Percentiles rank a stretch among this genome's conserved stretches.
phyloP scores from a whole-genome alignment of 2,797 vertebrate species.

The Hydrocynus forskahlii region DNA sequence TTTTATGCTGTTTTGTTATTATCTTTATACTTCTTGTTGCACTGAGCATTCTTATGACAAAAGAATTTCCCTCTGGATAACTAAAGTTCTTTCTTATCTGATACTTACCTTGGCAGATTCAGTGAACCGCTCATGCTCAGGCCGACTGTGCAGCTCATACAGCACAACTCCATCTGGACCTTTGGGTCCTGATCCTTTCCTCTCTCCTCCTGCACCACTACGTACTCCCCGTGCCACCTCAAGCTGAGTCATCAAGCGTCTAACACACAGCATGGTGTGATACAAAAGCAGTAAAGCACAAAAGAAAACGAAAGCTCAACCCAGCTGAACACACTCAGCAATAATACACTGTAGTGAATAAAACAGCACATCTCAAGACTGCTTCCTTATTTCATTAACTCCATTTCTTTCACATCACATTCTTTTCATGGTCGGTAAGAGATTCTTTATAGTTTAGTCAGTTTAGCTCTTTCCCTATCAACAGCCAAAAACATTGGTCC shows the following conservation, averaged over 20 bases:
- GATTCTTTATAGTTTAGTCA: not conserved
- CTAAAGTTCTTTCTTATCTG: too few species aligned
- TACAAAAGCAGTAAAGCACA: slow-evolving; percentile 19
- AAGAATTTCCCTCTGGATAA: too few species aligned
- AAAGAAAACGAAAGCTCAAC: not conserved
- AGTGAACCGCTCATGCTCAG: slow-evolving; percentile 92
- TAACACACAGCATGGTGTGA: slow-evolving; percentile 54
- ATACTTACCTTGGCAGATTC: slow-evolving; percentile 87
- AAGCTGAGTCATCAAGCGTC: slow-evolving; percentile 91
- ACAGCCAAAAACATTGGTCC: not conserved
- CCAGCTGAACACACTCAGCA: not conserved
- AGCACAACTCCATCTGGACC: slow-evolving; percentile 81
- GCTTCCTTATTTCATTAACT: not conserved
- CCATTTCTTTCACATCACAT: not conserved
- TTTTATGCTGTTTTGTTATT: too few species aligned
- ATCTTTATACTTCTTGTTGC: too few species aligned
- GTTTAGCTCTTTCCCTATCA: not conserved
- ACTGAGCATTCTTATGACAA: too few species aligned
- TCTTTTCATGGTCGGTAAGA: not conserved
- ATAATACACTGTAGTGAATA: not conserved
- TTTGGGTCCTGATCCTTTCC: slow-evolving; percentile 65
- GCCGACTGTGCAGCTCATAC: slow-evolving; percentile 92
- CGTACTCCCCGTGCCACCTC: slow-evolving; percentile 84
- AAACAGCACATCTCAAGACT: not conserved
- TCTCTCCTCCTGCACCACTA: slow-evolving; percentile 64